Evolutionary conservation across 2,797 vertebrate species (phyloP), one percentile per base, ranked within the genome.

Genomic region (Enteromius radiatus): DNA sequence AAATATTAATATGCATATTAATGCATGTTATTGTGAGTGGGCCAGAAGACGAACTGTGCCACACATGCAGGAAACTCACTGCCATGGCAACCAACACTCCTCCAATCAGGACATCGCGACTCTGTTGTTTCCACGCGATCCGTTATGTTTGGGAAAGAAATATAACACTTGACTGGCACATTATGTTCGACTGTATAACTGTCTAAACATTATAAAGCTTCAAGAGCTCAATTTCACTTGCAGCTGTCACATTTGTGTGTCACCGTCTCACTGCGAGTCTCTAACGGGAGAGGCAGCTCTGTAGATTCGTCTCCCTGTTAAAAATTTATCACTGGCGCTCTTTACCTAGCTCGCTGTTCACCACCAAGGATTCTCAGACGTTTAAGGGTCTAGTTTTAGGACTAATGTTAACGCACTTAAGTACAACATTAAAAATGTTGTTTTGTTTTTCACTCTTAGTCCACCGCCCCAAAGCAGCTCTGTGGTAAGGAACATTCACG

Each of bases 41-140:
- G 43, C 17, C 63, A 70, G 67, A 71, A 38, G 28, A 56, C 69
- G 45, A 63, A 63, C 65, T 54, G 52, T 36, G 71, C 49, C 76
- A 36, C 38, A 2, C 69, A 21, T 41, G 73, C 68, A 36, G 61
- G 80, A 38, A 69, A 52, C 71, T 63, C 70, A 82, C 69, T 84
- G 49, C 69, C 83, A 84, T 84, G 78, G 78, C 78, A 85, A 82
- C 67, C 70, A 31, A 56, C 54, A 41, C 38, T 70, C 59, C 68
- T 79, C 77, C 63, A 67, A 74, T 79, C 68, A 75, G 83, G 65
- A 63, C 43, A 19, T 52, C 23, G 21, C 54, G n/a, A 61, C 19
- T 28, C 54, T 1, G 47, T 75, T 71, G 70, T 81, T 77, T 81
- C 54, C 73, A 76, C 52, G 31, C 41, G 52, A 47, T 33, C 26